Evolutionary conservation across 2,797 vertebrate species (phyloP), one percentile per base, ranked within the genome.

Genomic region (Sebastiscus albofasciatus): DNA sequence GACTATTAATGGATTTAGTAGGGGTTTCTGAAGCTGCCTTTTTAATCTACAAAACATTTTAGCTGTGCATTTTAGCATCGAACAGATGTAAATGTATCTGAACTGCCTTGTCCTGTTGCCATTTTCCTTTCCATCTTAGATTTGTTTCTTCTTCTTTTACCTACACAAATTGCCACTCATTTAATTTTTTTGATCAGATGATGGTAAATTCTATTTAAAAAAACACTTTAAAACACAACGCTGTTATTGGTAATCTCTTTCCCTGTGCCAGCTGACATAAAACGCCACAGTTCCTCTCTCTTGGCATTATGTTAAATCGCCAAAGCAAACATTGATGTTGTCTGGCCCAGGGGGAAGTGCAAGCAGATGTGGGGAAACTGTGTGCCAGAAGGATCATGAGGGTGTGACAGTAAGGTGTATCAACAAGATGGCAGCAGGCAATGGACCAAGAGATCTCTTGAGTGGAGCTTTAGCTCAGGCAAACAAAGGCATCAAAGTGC

Each of bases 331-430:
- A 62, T 18, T 83, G 77, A 86, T 75, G 75, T 71, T 75, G 78
- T 82, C 72, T 87, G 83, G 67, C 77, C 56, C 61, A 72, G 49
- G 76, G 82, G 75, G 34, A 86, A 77, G 54, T 62, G 49, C 60
- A 31, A 86, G 75, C 89, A 92, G 85, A 87, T 89, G 80, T 68
- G 24, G 52, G 65, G 61, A 34, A 83, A 79, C 36, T 70, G 60
- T 64, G 64, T 81, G 81, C 85, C 83, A 91, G 75, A 36, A 67
- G 67, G 77, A 79, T 88, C 85, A 80, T 27, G 54, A 65, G 67
- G 80, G 66, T 85, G 82, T 89, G 82, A 89, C 83, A 83, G 80
- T 69, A 70, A 80, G 79, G 89, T 82, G 72, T 70, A 77, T 71
- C 49, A 68, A 79, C 26, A 87, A 74, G 75, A 87, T 69, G 83